Percentiles rank a stretch among this genome's conserved stretches.
Evolutionary conservation across 2,113 vertebrate genomes (phyloP).

Genomic region (Rhombomys opimus): DNA sequence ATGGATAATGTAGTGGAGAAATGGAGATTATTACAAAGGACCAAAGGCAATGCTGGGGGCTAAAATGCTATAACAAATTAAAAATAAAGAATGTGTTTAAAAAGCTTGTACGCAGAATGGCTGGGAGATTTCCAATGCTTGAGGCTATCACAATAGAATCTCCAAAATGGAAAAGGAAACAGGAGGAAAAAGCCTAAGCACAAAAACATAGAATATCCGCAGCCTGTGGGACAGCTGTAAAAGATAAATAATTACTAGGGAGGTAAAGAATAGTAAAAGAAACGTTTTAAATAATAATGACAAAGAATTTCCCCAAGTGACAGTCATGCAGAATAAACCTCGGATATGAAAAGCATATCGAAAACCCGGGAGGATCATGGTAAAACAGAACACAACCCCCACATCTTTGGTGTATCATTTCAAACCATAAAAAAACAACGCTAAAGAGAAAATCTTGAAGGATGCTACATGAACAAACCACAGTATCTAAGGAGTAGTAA

Average conservation of each 20-base stretch:
- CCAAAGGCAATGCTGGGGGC: not conserved
- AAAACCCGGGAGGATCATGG: not conserved
- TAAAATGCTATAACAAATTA: not conserved
- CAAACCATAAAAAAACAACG: not conserved
- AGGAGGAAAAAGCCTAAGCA: not conserved
- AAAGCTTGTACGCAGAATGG: not conserved
- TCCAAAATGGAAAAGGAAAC: not conserved
- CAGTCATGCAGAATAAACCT: not conserved
- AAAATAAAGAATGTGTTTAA: not conserved
- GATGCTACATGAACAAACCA: not conserved
- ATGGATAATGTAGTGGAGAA: not conserved
- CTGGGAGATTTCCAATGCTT: not conserved
- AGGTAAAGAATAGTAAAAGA: not conserved
- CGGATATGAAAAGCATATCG: not conserved
- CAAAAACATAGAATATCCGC: not conserved
- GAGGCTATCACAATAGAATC: not conserved
- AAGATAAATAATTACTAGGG: not conserved
- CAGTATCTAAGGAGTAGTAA: not conserved
- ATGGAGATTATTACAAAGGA: not conserved
- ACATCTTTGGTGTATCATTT: not conserved
- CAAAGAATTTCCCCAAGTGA: not conserved
- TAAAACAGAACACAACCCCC: not conserved
- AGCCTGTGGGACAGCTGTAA: not conserved
- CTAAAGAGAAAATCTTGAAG: not conserved
- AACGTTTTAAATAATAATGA: not conserved